Conservation (phyloP, 2,797 vertebrate genomes). For the Pelobates cultripes region DNA sequence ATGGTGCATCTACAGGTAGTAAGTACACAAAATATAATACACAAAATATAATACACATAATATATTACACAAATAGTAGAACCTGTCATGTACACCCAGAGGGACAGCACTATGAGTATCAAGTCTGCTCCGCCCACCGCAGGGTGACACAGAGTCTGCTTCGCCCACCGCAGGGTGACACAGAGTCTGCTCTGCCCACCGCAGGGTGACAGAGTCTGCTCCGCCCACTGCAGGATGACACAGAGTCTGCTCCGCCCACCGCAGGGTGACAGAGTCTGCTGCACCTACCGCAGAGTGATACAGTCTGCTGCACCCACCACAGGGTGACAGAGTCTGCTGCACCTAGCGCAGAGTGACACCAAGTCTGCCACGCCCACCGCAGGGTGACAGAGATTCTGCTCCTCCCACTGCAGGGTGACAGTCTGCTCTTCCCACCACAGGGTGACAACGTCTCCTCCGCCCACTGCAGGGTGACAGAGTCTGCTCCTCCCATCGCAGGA, state of each 20-base stretch:
- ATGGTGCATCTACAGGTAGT: background rate
- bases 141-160: background rate
- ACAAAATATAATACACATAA: background rate
- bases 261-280: background rate
- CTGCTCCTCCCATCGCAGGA: no score
- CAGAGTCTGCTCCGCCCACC: background rate
- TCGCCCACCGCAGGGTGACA: background rate
- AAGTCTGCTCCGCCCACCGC: background rate
- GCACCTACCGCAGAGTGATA: background rate
- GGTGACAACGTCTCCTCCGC: background rate
- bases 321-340: background rate
- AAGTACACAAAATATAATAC: slow-evolving; percentile 3
- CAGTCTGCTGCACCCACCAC: background rate
- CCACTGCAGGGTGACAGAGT: no score
- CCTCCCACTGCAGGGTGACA: background rate
- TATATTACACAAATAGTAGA: background rate
- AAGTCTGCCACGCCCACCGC: no score
- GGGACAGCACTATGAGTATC: background rate
- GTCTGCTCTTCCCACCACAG: background rate
- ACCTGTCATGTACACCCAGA: background rate
- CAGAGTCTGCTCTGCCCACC: background rate
- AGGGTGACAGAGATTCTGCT: background rate
- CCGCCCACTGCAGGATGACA: background rate
- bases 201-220: background rate
- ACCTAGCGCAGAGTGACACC: background rate